phyloP scores from a whole-genome alignment of 1,140 invertebrate species.

The Drosophila serrata region DNA sequence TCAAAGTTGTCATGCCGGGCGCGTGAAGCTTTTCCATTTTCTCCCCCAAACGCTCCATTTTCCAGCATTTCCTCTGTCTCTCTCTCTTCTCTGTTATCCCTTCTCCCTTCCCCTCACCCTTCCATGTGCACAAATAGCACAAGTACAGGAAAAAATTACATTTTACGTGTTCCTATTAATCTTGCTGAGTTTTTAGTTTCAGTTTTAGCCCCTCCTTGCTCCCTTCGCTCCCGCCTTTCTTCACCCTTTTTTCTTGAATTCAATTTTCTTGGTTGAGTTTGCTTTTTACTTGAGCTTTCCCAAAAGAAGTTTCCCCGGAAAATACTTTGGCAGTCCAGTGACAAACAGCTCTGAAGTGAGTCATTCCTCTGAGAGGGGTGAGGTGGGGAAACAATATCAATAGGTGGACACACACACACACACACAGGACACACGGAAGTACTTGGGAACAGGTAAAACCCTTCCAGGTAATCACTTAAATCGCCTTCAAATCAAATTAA shows the following conservation, averaged over 20 bases:
- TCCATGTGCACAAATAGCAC: slow-evolving; percentile 71
- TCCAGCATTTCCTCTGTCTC: slow-evolving; percentile 1
- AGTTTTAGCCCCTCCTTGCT: slow-evolving; percentile 77
- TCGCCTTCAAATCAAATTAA: slow-evolving; percentile 24
- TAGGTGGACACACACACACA: background rate
- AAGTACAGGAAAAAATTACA: slow-evolving; percentile 84
- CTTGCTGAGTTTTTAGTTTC: slow-evolving; percentile 81
- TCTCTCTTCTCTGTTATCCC: background rate
- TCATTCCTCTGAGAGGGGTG: background rate
- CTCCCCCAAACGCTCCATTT: background rate
- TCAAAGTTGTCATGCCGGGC: slow-evolving; percentile 76
- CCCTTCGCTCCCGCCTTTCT: background rate
- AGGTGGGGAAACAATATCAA: slow-evolving; percentile 9
- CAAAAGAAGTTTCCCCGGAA: slow-evolving; percentile 16
- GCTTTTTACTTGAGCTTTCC: slow-evolving; percentile 43
- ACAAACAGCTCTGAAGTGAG: slow-evolving; percentile 51
- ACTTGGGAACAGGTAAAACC: background rate
- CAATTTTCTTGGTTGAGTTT: slow-evolving; percentile 77
- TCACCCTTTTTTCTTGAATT: slow-evolving; percentile 57
- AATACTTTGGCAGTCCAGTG: slow-evolving; percentile 52
- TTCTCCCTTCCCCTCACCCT: too few relatives aligned
- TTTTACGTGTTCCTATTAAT: slow-evolving; percentile 84
- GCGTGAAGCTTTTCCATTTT: slow-evolving; percentile 47
- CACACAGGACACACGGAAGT: background rate
- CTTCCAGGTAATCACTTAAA: slow-evolving; percentile 17